Percentiles rank a stretch among this genome's conserved stretches.
phyloP scores from a whole-genome alignment of 2,797 vertebrate genomes.

The Zalophus californianus region DNA sequence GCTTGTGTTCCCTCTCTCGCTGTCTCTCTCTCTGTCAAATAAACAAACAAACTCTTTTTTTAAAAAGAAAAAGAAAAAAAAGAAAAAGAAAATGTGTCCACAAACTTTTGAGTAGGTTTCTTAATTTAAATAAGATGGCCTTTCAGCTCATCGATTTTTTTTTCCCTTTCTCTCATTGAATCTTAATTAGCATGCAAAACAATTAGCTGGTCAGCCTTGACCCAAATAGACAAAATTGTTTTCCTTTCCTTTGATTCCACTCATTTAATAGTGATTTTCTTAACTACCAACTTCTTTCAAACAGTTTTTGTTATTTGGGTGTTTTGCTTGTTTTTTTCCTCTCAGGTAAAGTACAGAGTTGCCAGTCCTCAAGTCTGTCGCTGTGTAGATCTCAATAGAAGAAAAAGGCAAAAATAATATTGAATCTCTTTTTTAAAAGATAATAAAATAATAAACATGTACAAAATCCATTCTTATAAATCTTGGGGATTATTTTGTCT shows the following conservation, averaged over 20 bases:
- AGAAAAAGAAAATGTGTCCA: not conserved
- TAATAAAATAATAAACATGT: not conserved
- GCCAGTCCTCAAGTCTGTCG: not conserved
- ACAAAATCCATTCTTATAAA: not conserved
- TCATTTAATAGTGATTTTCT: not conserved
- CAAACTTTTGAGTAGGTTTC: slow-evolving; percentile 33
- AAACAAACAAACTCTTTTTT: too few relatives aligned
- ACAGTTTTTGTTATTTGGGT: not conserved
- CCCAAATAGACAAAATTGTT: slow-evolving; percentile 24
- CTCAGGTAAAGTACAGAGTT: not conserved
- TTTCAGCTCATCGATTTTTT: slow-evolving; percentile 39
- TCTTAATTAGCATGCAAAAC: slow-evolving; percentile 52
- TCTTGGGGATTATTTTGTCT: not conserved
- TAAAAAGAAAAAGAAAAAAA: too few relatives aligned
- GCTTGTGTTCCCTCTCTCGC: too few relatives aligned
- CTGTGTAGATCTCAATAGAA: not conserved
- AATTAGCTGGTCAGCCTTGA: slow-evolving; percentile 1
- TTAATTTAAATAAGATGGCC: slow-evolving; percentile 17
- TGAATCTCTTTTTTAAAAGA: not conserved
- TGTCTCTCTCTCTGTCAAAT: too few relatives aligned
- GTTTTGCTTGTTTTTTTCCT: not conserved
- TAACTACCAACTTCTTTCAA: slow-evolving; percentile 16
- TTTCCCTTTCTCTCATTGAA: not conserved
- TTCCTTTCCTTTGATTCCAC: slow-evolving; percentile 20
- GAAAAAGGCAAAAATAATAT: not conserved